A percentile compares a stretch with the other conserved stretches of the same genome.
phyloP scores from a whole-genome alignment of 2,797 vertebrate genomes.

The Margarornis squamiger region DNA sequence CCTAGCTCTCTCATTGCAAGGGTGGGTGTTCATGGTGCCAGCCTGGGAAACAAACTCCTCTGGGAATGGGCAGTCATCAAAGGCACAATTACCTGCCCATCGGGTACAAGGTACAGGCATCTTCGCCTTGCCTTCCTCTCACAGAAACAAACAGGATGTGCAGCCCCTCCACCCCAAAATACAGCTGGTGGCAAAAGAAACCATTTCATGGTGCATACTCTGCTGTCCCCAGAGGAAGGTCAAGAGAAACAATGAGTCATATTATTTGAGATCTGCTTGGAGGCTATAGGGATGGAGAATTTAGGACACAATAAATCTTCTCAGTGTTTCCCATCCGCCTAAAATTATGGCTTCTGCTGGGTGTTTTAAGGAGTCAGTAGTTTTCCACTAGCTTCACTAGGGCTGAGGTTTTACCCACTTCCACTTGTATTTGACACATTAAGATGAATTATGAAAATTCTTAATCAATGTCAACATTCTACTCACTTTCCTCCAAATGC shows the following conservation, averaged over 20 bases:
- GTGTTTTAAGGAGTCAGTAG: neutral
- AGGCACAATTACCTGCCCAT: neutral
- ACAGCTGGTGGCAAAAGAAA: neutral
- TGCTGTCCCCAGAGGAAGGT: neutral
- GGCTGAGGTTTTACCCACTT: conserved; percentile 25
- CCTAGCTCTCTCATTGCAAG: neutral
- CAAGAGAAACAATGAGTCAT: conserved; percentile 18
- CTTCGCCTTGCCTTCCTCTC: neutral
- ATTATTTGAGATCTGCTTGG: neutral
- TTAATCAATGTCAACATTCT: conserved; percentile 18
- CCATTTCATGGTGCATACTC: neutral
- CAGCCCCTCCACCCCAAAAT: neutral
- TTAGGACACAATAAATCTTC: conserved; percentile 32
- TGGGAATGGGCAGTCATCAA: neutral
- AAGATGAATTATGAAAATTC: conserved; percentile 11
- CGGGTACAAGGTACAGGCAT: neutral
- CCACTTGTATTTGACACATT: neutral
- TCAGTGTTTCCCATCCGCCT: neutral
- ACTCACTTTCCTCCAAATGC: neutral
- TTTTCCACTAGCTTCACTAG: conserved; percentile 23
- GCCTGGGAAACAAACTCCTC: neutral
- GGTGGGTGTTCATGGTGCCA: rapidly evolving
- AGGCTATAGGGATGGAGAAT: neutral
- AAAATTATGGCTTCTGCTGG: conserved; percentile 25
- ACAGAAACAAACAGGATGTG: neutral